phyloP scores from a whole-genome alignment of 2,113 vertebrate species.

The Cavia porcellus region DNA sequence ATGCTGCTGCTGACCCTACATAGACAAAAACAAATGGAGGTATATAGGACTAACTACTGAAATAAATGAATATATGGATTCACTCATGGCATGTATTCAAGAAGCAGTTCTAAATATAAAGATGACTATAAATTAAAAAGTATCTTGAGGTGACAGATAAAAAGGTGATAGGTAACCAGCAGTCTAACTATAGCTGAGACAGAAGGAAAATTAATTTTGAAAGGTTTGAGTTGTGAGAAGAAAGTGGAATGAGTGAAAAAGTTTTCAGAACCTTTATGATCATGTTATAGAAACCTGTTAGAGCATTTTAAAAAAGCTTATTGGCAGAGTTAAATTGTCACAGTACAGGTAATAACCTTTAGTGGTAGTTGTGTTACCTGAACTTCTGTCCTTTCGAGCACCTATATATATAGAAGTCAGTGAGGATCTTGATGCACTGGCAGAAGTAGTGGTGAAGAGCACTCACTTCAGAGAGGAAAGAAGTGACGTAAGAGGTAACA shows the following conservation, averaged over 20 bases:
- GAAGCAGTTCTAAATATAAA: background rate
- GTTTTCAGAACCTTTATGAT: background rate
- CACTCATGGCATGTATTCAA: background rate
- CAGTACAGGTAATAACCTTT: background rate
- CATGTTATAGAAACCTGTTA: background rate
- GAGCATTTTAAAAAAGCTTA: background rate
- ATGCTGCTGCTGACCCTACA: background rate
- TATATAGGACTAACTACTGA: background rate
- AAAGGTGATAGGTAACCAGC: background rate
- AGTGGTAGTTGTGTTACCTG: background rate
- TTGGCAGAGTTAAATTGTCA: background rate
- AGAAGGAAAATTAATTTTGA: conserved; percentile 21
- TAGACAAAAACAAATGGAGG: background rate
- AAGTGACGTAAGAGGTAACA: background rate
- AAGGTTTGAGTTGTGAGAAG: background rate
- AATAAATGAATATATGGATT: background rate
- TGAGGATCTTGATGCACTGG: background rate
- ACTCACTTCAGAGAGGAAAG: background rate
- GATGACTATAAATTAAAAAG: background rate
- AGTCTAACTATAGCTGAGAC: conserved; percentile 3
- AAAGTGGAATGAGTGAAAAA: background rate
- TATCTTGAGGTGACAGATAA: background rate
- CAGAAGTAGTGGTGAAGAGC: background rate
- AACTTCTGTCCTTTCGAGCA: background rate
- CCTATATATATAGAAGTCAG: background rate